Percentiles rank a stretch among this genome's conserved stretches.
Evolutionary conservation across 2,797 vertebrate species (phyloP).

Genomic region (Betta splendens): DNA sequence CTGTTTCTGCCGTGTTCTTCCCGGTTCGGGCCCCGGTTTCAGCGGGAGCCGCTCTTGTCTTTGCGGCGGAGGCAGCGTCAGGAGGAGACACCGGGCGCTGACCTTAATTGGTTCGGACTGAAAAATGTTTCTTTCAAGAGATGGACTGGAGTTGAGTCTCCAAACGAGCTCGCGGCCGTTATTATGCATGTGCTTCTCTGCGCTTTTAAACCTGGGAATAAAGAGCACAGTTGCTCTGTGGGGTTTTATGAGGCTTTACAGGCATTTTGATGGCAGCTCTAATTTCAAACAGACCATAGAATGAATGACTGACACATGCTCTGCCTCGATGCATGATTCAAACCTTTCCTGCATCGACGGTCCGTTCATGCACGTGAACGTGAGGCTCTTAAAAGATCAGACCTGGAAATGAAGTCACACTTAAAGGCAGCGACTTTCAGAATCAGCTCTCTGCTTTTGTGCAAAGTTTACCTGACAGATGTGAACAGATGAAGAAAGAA

Average conservation of each 20-base stretch:
- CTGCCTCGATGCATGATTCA: conserved; percentile 7
- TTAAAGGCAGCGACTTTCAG: too few species aligned
- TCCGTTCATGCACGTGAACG: too few species aligned
- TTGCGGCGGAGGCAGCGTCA: neutral
- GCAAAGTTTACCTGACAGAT: too few species aligned
- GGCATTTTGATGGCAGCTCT: conserved; percentile 19
- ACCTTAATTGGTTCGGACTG: neutral
- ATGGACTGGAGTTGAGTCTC: neutral
- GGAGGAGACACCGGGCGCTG: neutral
- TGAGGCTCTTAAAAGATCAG: too few species aligned
- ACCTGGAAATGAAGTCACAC: too few species aligned
- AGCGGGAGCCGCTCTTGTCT: neutral
- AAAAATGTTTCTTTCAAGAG: neutral
- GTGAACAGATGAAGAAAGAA: too few species aligned
- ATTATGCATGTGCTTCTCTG: conserved; percentile 1
- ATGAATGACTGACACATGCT: conserved; percentile 51
- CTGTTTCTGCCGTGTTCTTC: conserved; percentile 1
- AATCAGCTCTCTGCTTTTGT: too few species aligned
- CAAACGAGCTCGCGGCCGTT: conserved; percentile 12
- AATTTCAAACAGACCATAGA: conserved; percentile 35
- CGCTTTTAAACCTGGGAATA: conserved; percentile 15
- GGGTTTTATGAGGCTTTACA: conserved; percentile 39
- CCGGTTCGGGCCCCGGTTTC: neutral
- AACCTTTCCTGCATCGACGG: conserved; percentile 21
- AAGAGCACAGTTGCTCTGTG: conserved; percentile 25